These are phyloP conservation scores for Drosophila macrospina DNA, from an alignment of 2,888 invertebrate species.

Conservation along the genomic window DNA sequence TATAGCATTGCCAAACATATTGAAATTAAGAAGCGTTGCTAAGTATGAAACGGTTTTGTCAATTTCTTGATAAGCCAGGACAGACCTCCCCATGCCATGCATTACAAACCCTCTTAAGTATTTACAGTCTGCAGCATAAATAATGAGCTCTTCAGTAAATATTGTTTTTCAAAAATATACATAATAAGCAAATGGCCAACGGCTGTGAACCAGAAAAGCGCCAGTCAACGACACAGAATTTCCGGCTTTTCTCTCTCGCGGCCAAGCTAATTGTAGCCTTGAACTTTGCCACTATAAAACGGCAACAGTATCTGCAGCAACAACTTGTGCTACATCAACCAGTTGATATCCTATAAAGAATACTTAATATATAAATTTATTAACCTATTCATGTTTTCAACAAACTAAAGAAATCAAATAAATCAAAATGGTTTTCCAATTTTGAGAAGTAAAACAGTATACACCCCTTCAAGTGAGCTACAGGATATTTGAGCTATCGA, in stretches of 20 bases:
- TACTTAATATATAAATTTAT: background rate
- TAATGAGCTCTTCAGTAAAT: slow-evolving; percentile 41
- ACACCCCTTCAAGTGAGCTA: background rate
- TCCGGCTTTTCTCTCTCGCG: slow-evolving; percentile 31
- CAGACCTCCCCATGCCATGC: background rate
- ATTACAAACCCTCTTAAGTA: slow-evolving; percentile 5
- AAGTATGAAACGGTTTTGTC: slow-evolving; percentile 18
- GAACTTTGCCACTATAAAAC: slow-evolving; percentile 39
- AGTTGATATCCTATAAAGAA: slow-evolving; percentile 9
- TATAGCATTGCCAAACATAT: background rate
- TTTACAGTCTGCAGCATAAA: slow-evolving; percentile 20
- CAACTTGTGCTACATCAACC: slow-evolving; percentile 2
- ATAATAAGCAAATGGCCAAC: slow-evolving; percentile 19
- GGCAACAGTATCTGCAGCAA: slow-evolving; percentile 1
- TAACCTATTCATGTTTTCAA: no score
- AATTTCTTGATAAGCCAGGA: slow-evolving; percentile 1
- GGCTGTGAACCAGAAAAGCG: slow-evolving; percentile 20
- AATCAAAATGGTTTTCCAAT: no score
- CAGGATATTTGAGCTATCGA: slow-evolving; percentile 1
- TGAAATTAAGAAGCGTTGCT: background rate
- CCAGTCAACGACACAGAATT: slow-evolving; percentile 24
- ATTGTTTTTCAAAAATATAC: slow-evolving; percentile 21
- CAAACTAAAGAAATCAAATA: no score
- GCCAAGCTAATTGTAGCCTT: slow-evolving; percentile 59
- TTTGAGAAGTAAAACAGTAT: background rate